phyloP scores from a whole-genome alignment of 2,797 vertebrate genomes.

The Chiroxiphia lanceolata region DNA sequence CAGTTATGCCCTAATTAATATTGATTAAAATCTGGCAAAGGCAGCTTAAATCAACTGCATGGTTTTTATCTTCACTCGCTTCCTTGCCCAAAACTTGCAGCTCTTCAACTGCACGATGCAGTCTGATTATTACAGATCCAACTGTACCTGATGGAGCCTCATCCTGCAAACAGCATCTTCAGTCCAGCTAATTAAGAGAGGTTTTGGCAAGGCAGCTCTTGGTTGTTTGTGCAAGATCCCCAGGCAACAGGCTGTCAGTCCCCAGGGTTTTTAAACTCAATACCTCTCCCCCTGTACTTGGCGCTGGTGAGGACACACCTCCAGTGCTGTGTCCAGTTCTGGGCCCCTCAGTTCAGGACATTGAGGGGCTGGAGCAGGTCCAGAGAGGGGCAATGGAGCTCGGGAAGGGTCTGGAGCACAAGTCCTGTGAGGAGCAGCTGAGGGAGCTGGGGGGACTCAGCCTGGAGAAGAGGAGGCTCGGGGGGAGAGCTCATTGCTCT shows the following conservation, averaged over 20 bases:
- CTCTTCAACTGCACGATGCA: not conserved
- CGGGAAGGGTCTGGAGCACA: not conserved
- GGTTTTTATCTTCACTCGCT: not conserved
- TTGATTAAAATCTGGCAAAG: not conserved
- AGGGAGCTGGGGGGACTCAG: not conserved
- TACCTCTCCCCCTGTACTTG: not conserved
- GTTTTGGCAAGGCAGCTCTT: not conserved
- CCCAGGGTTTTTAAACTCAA: not conserved
- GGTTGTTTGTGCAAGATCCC: not conserved
- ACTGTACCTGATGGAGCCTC: not conserved
- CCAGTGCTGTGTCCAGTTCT: not conserved
- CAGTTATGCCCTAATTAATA: not conserved
- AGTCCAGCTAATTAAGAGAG: not conserved
- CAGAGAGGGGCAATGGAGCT: not conserved
- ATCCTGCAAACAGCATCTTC: not conserved
- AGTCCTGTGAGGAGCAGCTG: not conserved
- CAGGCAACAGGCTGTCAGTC: not conserved
- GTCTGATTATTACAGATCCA: not conserved
- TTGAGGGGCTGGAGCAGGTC: not conserved
- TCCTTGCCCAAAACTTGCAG: not conserved
- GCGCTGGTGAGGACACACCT: not conserved
- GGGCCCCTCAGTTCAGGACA: not conserved
- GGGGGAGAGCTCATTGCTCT: too few species aligned
- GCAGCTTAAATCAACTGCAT: not conserved
- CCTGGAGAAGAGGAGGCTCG: not conserved